Conservation (phyloP, 2,113 vertebrate genomes). For the Tinamus guttatus region DNA sequence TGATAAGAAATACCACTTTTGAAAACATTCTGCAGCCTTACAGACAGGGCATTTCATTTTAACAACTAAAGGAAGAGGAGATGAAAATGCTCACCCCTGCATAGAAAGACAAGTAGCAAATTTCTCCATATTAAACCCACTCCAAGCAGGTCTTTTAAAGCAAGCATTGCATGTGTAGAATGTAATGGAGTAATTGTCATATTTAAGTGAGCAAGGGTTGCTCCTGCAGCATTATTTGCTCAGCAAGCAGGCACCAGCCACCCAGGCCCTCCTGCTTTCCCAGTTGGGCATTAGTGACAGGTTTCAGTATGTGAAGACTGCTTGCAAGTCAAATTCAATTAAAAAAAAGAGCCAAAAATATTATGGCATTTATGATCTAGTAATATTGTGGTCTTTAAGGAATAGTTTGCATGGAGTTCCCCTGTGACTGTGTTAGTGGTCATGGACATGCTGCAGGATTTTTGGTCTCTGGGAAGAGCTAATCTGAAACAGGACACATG, state of each 20-base stretch:
- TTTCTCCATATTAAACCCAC: not conserved
- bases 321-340: not conserved
- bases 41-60: not conserved
- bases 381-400: accelerated
- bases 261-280: not conserved
- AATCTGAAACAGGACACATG: not conserved
- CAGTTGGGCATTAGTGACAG: not conserved
- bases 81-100: not conserved
- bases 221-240: not conserved
- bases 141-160: not conserved
- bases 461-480: not conserved
- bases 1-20: not conserved
- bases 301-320: not conserved
- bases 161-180: not conserved
- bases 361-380: not conserved
- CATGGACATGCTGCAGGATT: not conserved
- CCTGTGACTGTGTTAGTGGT: not conserved
- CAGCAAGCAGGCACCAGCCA: not conserved
- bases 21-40: not conserved
- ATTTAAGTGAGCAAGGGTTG: not conserved
- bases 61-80: not conserved
- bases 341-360: not conserved
- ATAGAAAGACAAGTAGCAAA: not conserved
- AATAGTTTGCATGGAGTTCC: not conserved
- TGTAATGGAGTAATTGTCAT: not conserved